Conservation (phyloP, 2,797 vertebrate genomes). For the Takifugu ocellatus region DNA sequence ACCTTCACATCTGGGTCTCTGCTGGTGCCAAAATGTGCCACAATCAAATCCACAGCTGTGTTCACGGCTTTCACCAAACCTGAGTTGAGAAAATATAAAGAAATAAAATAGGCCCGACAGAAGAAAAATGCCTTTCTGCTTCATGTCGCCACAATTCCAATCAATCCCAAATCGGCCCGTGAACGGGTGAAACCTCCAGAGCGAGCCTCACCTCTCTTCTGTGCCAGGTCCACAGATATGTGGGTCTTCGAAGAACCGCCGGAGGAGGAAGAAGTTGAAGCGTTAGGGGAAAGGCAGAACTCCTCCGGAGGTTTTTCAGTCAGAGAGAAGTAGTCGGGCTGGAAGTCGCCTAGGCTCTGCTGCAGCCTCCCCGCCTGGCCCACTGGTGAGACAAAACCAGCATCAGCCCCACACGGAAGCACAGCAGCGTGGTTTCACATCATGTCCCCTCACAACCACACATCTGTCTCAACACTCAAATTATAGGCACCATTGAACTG, state of each 20-base stretch:
- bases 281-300: conserved; percentile 95
- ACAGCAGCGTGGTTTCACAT: neutral
- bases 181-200: neutral
- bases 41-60: conserved; percentile 93
- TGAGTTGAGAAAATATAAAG: conserved; percentile 23
- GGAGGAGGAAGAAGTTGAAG: conserved; percentile 80
- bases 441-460: neutral
- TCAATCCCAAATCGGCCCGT: neutral
- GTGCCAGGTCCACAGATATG: conserved; percentile 86
- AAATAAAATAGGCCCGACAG: neutral
- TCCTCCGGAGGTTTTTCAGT: conserved; percentile 92
- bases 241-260: conserved; percentile 74
- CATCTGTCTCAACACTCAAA: conserved; percentile 4
- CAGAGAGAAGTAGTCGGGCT: conserved; percentile 93
- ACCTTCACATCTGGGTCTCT: conserved; percentile 95
- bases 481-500: conserved; percentile 79
- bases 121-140: too few relatives aligned
- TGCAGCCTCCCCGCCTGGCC: conserved; percentile 76
- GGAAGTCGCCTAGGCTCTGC: conserved; percentile 84
- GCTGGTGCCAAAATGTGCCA: conserved; percentile 95
- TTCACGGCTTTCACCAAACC: conserved; percentile 93
- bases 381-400: conserved; percentile 53
- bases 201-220: conserved; percentile 84
- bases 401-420: conserved; percentile 13
- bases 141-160: too few relatives aligned